Evolutionary conservation across 2,888 invertebrate species (phyloP).

Genomic region (Ypsolopha scabrella): DNA sequence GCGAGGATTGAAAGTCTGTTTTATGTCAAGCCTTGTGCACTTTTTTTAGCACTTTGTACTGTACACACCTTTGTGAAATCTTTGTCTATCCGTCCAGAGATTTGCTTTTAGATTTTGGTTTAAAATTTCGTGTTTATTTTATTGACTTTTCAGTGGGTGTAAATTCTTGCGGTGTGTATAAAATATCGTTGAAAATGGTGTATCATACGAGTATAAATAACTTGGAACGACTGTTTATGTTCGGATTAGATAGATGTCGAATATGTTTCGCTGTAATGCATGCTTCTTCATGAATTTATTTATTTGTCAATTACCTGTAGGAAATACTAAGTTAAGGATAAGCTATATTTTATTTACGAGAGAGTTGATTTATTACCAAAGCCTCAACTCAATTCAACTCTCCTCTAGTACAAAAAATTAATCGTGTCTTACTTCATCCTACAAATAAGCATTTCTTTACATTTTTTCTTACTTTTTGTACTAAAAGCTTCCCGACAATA

Average conservation of each 20-base stretch:
- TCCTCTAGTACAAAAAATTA: conserved; percentile 51
- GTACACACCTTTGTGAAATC: conserved; percentile 10
- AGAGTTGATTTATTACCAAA: not conserved
- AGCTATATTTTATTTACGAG: conserved; percentile 9
- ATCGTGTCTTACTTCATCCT: conserved; percentile 36
- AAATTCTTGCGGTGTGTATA: conserved; percentile 38
- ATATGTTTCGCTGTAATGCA: conserved; percentile 50
- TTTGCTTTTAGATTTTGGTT: conserved; percentile 27
- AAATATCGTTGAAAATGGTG: conserved; percentile 32
- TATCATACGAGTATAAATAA: conserved; percentile 51
- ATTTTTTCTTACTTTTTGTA: conserved; percentile 3
- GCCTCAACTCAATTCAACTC: conserved; percentile 10
- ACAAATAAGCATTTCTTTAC: not conserved
- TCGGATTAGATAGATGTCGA: conserved; percentile 34
- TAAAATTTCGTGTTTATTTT: conserved; percentile 15
- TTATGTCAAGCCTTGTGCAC: not conserved
- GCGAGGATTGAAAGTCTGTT: not conserved
- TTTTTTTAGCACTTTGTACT: not conserved
- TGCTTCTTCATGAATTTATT: conserved; percentile 37
- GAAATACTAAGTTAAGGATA: conserved; percentile 27
- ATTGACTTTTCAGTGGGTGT: conserved; percentile 22
- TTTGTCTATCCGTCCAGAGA: conserved; percentile 62
- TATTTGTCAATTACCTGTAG: conserved; percentile 47
- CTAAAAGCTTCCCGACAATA: conserved; percentile 8
- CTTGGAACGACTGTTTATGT: conserved; percentile 50